A percentile compares a stretch with the other conserved stretches of the same genome.
phyloP scores from a whole-genome alignment of 2,888 invertebrate species.

The Perithous albicinctus region DNA sequence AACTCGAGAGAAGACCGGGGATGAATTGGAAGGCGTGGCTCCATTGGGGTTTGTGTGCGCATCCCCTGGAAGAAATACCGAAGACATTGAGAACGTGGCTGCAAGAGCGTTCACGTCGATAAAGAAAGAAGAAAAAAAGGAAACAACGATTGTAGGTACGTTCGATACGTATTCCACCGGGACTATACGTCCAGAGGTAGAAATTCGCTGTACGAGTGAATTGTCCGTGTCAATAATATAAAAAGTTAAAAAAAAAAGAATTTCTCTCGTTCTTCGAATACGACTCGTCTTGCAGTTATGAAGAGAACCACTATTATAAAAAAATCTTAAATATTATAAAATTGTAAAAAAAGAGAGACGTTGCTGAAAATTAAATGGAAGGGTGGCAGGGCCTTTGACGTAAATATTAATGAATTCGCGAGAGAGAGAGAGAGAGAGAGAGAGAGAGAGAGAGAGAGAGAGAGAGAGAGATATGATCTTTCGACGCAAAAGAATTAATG shows the following conservation, averaged over 20 bases:
- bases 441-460: too few relatives aligned
- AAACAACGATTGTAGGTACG: constrained; percentile 6
- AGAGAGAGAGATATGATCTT: constrained; percentile 67
- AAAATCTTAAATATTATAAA: neutral
- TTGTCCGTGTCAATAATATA: neutral
- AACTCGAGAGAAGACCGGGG: constrained; percentile 27
- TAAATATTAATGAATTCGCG: constrained; percentile 1
- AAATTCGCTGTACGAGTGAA: constrained; percentile 28
- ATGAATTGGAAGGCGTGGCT: constrained; percentile 67
- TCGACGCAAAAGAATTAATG: constrained; percentile 37
- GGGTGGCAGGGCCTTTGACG: neutral
- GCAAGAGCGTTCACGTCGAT: neutral
- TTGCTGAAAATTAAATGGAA: neutral
- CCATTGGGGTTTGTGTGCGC: constrained; percentile 28
- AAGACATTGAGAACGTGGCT: constrained; percentile 19
- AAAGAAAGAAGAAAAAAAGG: too few relatives aligned
- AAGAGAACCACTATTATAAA: too few relatives aligned
- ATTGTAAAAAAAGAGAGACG: neutral
- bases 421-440: too few relatives aligned
- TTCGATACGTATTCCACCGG: constrained; percentile 6
- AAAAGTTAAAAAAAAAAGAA: constrained; percentile 8
- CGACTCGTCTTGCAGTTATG: neutral
- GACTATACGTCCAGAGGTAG: neutral
- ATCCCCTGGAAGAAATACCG: constrained; percentile 57
- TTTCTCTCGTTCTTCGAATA: neutral